Base-by-base conservation (phyloP, 2,113 vertebrate genomes). In the Rhinoderma darwinii region DNA sequence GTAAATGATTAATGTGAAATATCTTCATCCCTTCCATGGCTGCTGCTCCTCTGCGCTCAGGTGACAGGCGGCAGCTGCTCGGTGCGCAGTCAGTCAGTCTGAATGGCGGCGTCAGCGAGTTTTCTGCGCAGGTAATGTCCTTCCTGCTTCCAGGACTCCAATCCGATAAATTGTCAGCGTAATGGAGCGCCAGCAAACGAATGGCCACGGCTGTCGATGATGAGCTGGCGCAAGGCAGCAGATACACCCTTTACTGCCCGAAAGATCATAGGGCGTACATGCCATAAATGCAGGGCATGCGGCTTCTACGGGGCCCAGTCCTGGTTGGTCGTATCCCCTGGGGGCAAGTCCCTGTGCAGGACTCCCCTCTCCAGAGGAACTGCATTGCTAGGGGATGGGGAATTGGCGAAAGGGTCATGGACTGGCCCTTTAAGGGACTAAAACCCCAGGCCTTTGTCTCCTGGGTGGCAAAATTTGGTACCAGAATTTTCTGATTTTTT, bases 21-120 rank as follows among this genome's bases (percentile, higher is more conserved):
- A 77, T 92, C 92, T 92, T 92, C 88, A 91, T 90, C 91, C 89
- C 88, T 92, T 86, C 83, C 86, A 92, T 92, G 90, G 89, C 92
- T 86, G 88, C 91, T 90, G 90, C 91, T 92, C 84, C 87, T 20
- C 27, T 51, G 2, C 91, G 76, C 88, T 59, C 87, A 84, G 87
- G 56, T 90, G 90, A 92, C 0, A 68, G 89, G 82, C 75, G 0
- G 89, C 91, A 66, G 89, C 89, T 0, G 77, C 89, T 86, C 89
- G 85, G 82, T 86, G 87, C 89, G 61, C 88, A 72, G 78, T 4
- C 39, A 73, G 22, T 84, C 84, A 22, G n/a, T 70, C 11, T 70
- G 77, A 86, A 72, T 59, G 56, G 51, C 73, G 43, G 27, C 3
- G 84, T 68, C 84, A 80, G 84, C 77, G 51, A 39, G 63, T 81